Percentiles rank a stretch among this genome's conserved stretches.
These are phyloP conservation scores for Champsocephalus gunnari DNA, from an alignment of 2,797 vertebrate genomes.

Conservation along the genomic window DNA sequence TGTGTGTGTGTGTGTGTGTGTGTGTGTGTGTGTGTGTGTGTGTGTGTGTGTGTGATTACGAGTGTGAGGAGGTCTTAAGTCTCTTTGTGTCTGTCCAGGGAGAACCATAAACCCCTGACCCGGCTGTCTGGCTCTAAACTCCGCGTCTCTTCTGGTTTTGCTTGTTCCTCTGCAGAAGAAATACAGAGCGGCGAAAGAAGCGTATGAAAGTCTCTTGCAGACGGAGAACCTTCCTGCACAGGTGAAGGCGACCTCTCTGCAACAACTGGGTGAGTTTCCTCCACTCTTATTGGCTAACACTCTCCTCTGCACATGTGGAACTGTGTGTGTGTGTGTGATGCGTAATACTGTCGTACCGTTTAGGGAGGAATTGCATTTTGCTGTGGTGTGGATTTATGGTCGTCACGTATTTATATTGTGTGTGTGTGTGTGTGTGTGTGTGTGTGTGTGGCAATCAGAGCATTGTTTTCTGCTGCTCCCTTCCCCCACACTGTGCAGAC, in stretches of 20 bases:
- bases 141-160: conserved; percentile 1
- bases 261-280: conserved; percentile 94
- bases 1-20: no score
- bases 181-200: conserved; percentile 97
- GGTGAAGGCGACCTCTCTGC: conserved; percentile 98
- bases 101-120: conserved; percentile 75
- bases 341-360: no score
- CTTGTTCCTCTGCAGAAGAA: conserved; percentile 88
- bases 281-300: background rate
- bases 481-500: conserved; percentile 20
- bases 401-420: background rate
- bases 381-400: background rate
- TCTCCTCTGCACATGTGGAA: background rate
- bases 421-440: no score
- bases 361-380: background rate
- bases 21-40: background rate
- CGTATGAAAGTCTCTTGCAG: conserved; percentile 97
- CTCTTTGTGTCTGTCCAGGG: conserved; percentile 76
- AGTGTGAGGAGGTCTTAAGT: conserved; percentile 72
- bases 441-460: conserved; percentile 8
- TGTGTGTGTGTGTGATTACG: conserved; percentile 55
- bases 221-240: conserved; percentile 95
- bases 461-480: conserved; percentile 34
- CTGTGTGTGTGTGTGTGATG: background rate
- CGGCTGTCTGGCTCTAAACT: conserved; percentile 74